Base-by-base conservation (phyloP, 2,888 invertebrate species). In the Xestia sexstrigata region DNA sequence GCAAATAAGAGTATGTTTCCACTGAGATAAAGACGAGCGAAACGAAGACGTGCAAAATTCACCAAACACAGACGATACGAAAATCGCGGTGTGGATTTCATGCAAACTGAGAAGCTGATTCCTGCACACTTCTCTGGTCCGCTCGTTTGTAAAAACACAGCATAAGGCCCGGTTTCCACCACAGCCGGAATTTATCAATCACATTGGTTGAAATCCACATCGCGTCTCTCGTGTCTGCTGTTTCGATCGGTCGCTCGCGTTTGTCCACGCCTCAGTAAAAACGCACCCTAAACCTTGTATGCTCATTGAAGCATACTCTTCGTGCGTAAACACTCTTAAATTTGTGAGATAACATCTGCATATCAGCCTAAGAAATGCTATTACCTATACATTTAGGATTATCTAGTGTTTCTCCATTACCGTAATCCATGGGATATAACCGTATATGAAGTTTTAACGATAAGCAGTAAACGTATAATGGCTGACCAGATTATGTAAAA, bases 311-410 rank as follows among this genome's bases (percentile, higher is more conserved):
- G 49, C 78, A 23, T 82, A n/a, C 49, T 35, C 5, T 26, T 11
- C 11, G 26, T 39, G 6, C 58, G 49, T 79, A 76, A 52, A 76
- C 45, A 45, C 26, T 69, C 55, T 55, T 69, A 58, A 65, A 83
- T 78, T 78, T 78, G 26, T 60, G 15, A 69, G 83, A 80, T 81
- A 58, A 84, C 42, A 84, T 81, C 84, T 84, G 58, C n/a, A 55
- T 73, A 81, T 84, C 55, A 23, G 70, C n/a, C 26, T 49, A 35
- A 17, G 63, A 42, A 70, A 84, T n/a, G n/a, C n/a, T n/a, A 79
- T 70, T 60, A 35, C 55, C 52, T 20, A 15, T 35, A 45, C 17
- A 9, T 77, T 67, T 8, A 39, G 11, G 45, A 55, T 30, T 60
- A 78, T 47, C 20, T 30, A 39, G 1, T 60, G 35, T 47, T 13